Evolutionary conservation across 2,797 vertebrate species (phyloP), one percentile per base, ranked within the genome.

Genomic region (Selene dorsalis): DNA sequence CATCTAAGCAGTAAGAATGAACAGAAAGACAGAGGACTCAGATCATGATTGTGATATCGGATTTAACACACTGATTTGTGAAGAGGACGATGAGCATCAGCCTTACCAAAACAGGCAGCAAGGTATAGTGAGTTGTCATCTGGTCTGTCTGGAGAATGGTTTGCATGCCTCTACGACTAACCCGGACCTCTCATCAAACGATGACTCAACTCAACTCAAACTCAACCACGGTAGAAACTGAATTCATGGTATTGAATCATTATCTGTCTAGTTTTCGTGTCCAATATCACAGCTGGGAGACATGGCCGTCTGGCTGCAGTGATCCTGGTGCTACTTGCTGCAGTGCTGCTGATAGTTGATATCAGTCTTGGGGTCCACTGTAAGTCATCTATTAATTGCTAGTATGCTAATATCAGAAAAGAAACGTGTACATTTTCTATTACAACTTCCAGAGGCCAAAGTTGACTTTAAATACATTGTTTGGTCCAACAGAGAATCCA

Each of bases 361-460:
- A 76, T 92, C n/a, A 17, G 82, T 74, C 84, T 93, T 18, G 82
- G 84, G 6, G 48, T 72, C 61, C 67, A 86, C 35, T 90, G 91
- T 92, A 73, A 91, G 89, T 86, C 13, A 32, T n/a, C 13, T n/a
- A 47, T 58, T 32, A 32, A 24, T 20, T 20, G 13, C 24, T 68
- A 13, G 10, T 18, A 32, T 32, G 16, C 30, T 57, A 9, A 6
- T 17, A 17, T 56, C 28, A 18, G 4, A 30, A 18, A 28, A 30
- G 11, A 28, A 24, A 24, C 16, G 22, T 16, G 52, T 6, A 55
- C 16, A n/a, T 14, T 26, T 1, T 55, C 6, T 5, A 3, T 14
- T 24, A 26, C 50, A 53, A 26, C 26, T 53, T 53, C 13, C 10
- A 52, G 32, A 11, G 58, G 30, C 8, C 8, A 3, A 13, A 45